Evolutionary conservation across 1,140 invertebrate species (phyloP).

Genomic region (Drosophila nigromelanica): DNA sequence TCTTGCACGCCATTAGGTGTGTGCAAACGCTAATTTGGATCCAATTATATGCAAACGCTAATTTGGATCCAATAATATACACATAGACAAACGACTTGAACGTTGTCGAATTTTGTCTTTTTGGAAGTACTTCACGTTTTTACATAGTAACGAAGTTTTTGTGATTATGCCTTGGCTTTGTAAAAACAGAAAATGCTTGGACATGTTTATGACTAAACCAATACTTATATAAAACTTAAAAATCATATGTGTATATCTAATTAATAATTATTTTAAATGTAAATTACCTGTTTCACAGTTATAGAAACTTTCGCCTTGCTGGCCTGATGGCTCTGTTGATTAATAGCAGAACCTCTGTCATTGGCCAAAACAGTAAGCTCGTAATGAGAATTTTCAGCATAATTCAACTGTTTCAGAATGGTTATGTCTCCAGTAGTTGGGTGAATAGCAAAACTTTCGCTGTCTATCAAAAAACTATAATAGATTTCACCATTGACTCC

Average conservation of each 20-base stretch:
- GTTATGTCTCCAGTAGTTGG: constrained; percentile 95
- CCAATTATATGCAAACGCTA: too few species aligned
- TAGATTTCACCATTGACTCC: constrained; percentile 98
- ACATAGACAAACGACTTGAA: too few species aligned
- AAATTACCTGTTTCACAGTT: constrained; percentile 86
- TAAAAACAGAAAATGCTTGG: too few species aligned
- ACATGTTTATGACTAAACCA: too few species aligned
- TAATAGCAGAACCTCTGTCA: constrained; percentile 90
- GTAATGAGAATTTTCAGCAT: constrained; percentile 88
- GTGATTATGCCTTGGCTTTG: too few species aligned
- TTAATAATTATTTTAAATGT: background rate
- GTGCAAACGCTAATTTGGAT: too few species aligned
- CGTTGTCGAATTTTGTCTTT: too few species aligned
- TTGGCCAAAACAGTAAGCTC: constrained; percentile 92
- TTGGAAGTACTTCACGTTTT: too few species aligned
- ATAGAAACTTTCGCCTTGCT: constrained; percentile 91
- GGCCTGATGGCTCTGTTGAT: constrained; percentile 86
- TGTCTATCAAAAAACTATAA: constrained; percentile 94
- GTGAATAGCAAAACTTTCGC: constrained; percentile 94
- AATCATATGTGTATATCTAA: background rate
- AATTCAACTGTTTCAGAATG: constrained; percentile 91
- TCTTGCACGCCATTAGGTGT: too few species aligned
- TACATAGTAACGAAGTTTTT: too few species aligned
- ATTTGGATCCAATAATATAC: too few species aligned
- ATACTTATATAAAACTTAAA: background rate